A percentile compares a stretch with the other conserved stretches of the same genome.
These are phyloP conservation scores for Osmoderma eremita DNA, from an alignment of 2,888 invertebrate genomes.

Conservation along the genomic window DNA sequence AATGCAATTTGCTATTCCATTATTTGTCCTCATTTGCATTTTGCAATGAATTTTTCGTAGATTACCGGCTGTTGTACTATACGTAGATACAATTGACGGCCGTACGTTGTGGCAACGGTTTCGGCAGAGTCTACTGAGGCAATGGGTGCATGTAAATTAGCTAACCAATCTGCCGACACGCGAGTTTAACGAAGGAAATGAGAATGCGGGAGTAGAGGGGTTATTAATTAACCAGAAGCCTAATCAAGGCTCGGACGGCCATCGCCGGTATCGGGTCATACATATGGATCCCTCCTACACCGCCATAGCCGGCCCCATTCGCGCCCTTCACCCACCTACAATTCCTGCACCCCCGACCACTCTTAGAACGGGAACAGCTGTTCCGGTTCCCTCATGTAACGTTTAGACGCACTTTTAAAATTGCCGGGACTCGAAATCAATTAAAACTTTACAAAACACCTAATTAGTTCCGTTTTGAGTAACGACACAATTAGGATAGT, in stretches of 20 bases:
- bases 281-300: slow-evolving; percentile 51
- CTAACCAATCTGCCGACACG: slow-evolving; percentile 59
- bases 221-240: slow-evolving; percentile 70
- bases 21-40: neutral
- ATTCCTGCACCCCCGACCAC: slow-evolving; percentile 4
- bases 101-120: slow-evolving; percentile 23
- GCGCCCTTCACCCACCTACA: slow-evolving; percentile 39
- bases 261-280: slow-evolving; percentile 47
- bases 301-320: slow-evolving; percentile 38
- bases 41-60: slow-evolving; percentile 17
- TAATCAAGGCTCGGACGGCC: slow-evolving; percentile 64
- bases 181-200: slow-evolving; percentile 60
- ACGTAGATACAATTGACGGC: slow-evolving; percentile 21
- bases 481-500: slow-evolving; percentile 37
- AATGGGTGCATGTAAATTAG: slow-evolving; percentile 57
- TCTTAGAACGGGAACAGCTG: slow-evolving; percentile 33
- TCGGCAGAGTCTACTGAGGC: slow-evolving; percentile 23
- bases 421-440: slow-evolving; percentile 28
- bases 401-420: slow-evolving; percentile 37
- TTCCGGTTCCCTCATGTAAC: slow-evolving; percentile 34
- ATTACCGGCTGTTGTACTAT: slow-evolving; percentile 4
- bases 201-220: slow-evolving; percentile 61
- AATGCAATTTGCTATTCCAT: no score
- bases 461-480: slow-evolving; percentile 36
- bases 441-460: slow-evolving; percentile 36